phyloP scores from a whole-genome alignment of 1,140 invertebrate species.

The Cardiocondyla obscurior region DNA sequence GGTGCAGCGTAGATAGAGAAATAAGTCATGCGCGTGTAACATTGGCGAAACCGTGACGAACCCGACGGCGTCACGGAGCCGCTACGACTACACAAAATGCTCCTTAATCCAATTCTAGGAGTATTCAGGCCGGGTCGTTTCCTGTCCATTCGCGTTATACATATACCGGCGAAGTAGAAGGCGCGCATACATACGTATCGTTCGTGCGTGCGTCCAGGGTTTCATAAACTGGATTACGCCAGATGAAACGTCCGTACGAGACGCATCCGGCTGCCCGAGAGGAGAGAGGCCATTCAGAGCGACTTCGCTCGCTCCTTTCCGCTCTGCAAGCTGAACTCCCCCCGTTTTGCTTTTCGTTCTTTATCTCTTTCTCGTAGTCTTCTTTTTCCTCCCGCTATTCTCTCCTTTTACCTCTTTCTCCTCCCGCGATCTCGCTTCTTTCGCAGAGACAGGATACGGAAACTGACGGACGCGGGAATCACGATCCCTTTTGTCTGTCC shows the following conservation, averaged over 20 bases:
- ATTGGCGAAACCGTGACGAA: slow-evolving; percentile 61
- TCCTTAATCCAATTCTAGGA: slow-evolving; percentile 75
- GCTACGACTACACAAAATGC: slow-evolving; percentile 59
- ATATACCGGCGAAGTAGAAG: slow-evolving; percentile 70
- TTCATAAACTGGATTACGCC: slow-evolving; percentile 80
- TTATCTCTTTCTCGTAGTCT: background rate
- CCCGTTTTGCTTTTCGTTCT: background rate
- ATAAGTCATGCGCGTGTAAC: background rate
- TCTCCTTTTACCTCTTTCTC: slow-evolving; percentile 52
- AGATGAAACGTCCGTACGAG: slow-evolving; percentile 73
- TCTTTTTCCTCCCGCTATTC: slow-evolving; percentile 1
- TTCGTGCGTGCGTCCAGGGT: slow-evolving; percentile 62
- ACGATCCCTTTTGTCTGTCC: slow-evolving; percentile 71
- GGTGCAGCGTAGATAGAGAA: background rate
- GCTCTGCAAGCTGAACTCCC: slow-evolving; percentile 38
- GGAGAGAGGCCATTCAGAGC: slow-evolving; percentile 75
- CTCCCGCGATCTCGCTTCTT: slow-evolving; percentile 75
- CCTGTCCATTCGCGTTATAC: slow-evolving; percentile 77
- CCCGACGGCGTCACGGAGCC: slow-evolving; percentile 15
- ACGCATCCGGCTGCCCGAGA: slow-evolving; percentile 79
- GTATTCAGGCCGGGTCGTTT: slow-evolving; percentile 76
- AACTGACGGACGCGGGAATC: slow-evolving; percentile 71
- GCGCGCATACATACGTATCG: slow-evolving; percentile 51
- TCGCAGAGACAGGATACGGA: slow-evolving; percentile 71
- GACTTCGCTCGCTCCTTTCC: slow-evolving; percentile 57